A percentile compares a stretch with the other conserved stretches of the same genome.
phyloP scores from a whole-genome alignment of 2,113 vertebrate genomes.

The Calypte anna region DNA sequence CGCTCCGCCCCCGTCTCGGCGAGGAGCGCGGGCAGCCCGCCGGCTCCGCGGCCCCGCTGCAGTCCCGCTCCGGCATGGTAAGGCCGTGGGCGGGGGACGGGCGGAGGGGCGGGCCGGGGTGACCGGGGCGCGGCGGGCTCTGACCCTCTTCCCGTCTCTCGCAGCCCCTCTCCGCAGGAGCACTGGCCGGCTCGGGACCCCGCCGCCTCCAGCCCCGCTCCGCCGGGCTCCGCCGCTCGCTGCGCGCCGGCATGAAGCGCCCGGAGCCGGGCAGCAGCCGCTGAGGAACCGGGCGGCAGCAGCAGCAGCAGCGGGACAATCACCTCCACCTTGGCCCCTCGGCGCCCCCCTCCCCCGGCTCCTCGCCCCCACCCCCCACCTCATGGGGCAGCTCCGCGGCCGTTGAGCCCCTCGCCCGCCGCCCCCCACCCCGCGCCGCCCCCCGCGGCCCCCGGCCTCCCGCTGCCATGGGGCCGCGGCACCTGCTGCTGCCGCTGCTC shows the following conservation, averaged over 20 bases:
- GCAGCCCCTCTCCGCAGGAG: neutral
- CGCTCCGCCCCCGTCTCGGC: neutral
- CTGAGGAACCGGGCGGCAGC: neutral
- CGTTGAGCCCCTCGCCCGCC: neutral
- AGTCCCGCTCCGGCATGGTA: neutral
- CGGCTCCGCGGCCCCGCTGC: neutral
- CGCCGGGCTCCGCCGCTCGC: neutral
- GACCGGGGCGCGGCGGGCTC: neutral
- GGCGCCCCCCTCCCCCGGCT: neutral
- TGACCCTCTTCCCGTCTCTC: neutral
- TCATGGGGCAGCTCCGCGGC: neutral
- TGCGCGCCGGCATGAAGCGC: conserved; percentile 59
- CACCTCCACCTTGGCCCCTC: neutral
- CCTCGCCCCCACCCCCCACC: neutral
- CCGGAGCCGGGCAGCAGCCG: conserved; percentile 22
- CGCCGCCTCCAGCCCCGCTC: neutral
- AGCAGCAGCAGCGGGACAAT: neutral
- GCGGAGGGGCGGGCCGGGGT: neutral
- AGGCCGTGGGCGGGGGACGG: neutral
- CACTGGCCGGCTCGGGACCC: neutral
- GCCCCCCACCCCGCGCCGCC: neutral
- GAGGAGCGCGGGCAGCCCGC: neutral
- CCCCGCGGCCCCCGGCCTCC: conserved; percentile 15
- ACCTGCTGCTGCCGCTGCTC: conserved; percentile 60
- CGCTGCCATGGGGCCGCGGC: conserved; percentile 71